Evolutionary conservation across 2,797 vertebrate species (phyloP).

Genomic region (Gambelia wislizenii): DNA sequence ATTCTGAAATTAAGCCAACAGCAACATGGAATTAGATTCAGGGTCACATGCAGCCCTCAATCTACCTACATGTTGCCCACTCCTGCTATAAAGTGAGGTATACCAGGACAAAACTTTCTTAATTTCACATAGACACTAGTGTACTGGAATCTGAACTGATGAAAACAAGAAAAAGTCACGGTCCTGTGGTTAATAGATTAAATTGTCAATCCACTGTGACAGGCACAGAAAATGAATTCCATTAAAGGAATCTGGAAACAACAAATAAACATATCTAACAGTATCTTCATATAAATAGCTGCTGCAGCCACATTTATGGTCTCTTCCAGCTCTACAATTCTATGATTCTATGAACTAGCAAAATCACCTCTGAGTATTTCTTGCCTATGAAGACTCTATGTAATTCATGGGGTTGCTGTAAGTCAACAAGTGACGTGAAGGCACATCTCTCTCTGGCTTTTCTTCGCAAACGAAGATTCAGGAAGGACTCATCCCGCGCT

Average conservation of each 20-base stretch:
- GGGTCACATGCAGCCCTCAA: not conserved
- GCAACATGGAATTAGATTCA: not conserved
- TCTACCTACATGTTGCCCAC: not conserved
- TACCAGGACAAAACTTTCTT: not conserved
- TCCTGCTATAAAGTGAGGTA: not conserved
- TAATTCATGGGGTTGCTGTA: no score
- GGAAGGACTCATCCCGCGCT: no score
- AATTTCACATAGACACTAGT: not conserved
- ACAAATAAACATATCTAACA: not conserved
- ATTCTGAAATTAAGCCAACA: not conserved
- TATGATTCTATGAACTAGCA: no score
- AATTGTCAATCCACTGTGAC: not conserved
- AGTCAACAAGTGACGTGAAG: no score
- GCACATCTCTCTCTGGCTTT: no score
- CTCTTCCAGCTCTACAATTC: no score
- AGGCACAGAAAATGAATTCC: not conserved
- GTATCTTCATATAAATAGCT: not conserved
- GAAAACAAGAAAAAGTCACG: not conserved
- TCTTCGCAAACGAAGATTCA: no score
- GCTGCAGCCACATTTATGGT: not conserved
- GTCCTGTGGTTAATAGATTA: not conserved
- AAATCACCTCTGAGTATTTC: not conserved
- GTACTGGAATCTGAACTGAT: not conserved
- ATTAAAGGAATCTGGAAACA: not conserved
- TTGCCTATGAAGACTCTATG: not conserved